Conservation (phyloP, 64 coral and sea anemone species). For the Orbicella faveolata region DNA sequence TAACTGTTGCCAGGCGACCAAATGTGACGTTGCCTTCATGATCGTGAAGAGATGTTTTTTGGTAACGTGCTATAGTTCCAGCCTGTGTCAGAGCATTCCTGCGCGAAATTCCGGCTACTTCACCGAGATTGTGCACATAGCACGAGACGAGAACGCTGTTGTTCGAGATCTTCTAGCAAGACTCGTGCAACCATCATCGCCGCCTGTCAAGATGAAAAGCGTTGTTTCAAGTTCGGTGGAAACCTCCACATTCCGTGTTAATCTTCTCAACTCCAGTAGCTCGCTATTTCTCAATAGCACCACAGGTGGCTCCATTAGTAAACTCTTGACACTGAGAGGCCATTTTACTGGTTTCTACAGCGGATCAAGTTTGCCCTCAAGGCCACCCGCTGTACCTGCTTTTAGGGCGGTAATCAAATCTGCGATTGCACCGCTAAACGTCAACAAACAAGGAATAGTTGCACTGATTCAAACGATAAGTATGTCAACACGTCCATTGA, state of each 20-base stretch:
- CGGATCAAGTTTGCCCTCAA: conserved; percentile 7
- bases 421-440: background rate
- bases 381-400: conserved; percentile 45
- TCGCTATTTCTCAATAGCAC: background rate
- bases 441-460: background rate
- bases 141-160: conserved; percentile 1
- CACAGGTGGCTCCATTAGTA: background rate
- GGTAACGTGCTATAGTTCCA: conserved; percentile 39
- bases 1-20: conserved; percentile 36
- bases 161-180: conserved; percentile 24
- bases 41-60: conserved; percentile 55
- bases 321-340: background rate
- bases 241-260: background rate
- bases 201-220: background rate
- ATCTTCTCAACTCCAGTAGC: background rate
- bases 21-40: conserved; percentile 71
- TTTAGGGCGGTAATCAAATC: conserved; percentile 41
- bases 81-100: conserved; percentile 39
- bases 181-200: conserved; percentile 17
- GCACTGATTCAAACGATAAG: conserved; percentile 54
- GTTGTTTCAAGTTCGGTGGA: background rate
- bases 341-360: background rate
- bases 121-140: conserved; percentile 42
- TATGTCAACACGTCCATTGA: conserved; percentile 47
- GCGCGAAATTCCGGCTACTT: conserved; percentile 19